Percentiles rank a stretch among this genome's conserved stretches.
These are phyloP conservation scores for Torymus tubicola DNA, from an alignment of 2,888 invertebrate genomes.

Conservation along the genomic window DNA sequence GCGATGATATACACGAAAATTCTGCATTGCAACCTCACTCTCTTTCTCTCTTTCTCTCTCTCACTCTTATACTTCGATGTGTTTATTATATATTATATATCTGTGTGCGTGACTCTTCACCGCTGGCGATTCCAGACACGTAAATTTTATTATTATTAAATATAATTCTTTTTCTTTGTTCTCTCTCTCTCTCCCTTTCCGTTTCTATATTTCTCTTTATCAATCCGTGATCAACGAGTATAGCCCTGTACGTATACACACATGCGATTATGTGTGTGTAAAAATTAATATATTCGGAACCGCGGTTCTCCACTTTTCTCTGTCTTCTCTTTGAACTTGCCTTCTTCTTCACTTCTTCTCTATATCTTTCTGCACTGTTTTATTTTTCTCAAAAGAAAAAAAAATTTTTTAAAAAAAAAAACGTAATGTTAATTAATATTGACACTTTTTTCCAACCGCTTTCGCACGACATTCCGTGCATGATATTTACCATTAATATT, in stretches of 20 bases:
- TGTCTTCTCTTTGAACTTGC: slow-evolving; percentile 30
- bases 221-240: not conserved
- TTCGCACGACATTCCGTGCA: slow-evolving; percentile 42
- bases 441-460: slow-evolving; percentile 23
- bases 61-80: no score
- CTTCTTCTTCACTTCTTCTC: slow-evolving; percentile 32
- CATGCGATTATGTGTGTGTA: not conserved
- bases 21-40: no score
- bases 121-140: no score
- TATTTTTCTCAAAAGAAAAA: slow-evolving; percentile 17
- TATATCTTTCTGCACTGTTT: slow-evolving; percentile 38
- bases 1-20: no score
- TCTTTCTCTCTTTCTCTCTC: no score
- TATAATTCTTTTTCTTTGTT: no score
- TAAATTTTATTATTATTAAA: no score
- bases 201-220: not conserved
- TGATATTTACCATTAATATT: slow-evolving; percentile 17
- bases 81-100: no score
- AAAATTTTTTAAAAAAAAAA: slow-evolving; percentile 10
- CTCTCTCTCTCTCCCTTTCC: no score
- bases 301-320: slow-evolving; percentile 32
- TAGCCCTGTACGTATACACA: not conserved
- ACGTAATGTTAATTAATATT: not conserved
- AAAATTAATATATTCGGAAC: not conserved
- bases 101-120: no score